Evolutionary conservation across 2,113 vertebrate genomes (phyloP).

Genomic region (Trogon melanurus): DNA sequence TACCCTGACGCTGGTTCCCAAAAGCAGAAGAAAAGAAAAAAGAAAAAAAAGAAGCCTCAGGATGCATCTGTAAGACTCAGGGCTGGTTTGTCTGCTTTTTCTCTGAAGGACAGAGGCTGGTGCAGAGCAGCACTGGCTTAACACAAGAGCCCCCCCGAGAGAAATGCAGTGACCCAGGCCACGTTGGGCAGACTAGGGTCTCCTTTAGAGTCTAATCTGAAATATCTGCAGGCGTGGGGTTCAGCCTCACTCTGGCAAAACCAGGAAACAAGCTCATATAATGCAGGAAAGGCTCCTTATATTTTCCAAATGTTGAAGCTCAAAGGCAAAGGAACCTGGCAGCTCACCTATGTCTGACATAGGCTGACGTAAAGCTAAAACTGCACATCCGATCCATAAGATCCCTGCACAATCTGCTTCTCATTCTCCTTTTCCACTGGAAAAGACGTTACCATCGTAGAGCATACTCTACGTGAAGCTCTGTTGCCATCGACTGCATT

Average conservation of each 20-base stretch:
- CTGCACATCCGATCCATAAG: background rate
- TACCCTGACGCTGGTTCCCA: constrained; percentile 86
- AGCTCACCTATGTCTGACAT: background rate
- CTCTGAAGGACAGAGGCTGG: background rate
- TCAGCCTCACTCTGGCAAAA: background rate
- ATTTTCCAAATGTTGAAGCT: background rate
- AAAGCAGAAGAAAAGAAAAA: background rate
- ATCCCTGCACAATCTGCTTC: background rate
- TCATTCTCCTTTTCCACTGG: background rate
- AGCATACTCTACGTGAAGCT: background rate
- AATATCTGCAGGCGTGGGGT: background rate
- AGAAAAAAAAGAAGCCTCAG: background rate
- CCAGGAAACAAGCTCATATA: background rate
- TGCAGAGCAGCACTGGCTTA: background rate
- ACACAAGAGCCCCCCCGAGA: background rate
- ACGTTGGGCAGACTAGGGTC: background rate
- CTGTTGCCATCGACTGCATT: background rate
- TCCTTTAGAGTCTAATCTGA: background rate
- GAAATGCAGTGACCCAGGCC: background rate
- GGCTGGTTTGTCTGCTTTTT: background rate
- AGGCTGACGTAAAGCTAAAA: background rate
- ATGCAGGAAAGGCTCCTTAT: background rate
- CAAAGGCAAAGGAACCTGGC: background rate
- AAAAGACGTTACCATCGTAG: background rate
- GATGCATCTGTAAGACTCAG: background rate